Evolutionary conservation across 1,140 invertebrate genomes (phyloP).

Genomic region (Lycorma delicatula): DNA sequence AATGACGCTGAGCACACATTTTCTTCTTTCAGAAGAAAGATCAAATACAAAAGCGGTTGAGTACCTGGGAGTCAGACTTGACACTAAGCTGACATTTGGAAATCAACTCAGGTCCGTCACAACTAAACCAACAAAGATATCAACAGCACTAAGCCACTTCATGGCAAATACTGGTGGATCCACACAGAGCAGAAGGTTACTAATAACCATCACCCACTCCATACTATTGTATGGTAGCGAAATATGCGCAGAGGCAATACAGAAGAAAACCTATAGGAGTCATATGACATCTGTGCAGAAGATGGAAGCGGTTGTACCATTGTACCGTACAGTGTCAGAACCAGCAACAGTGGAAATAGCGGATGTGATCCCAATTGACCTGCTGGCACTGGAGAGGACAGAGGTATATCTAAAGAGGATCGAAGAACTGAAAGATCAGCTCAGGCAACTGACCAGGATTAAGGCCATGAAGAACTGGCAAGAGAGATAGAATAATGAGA

Average conservation of each 20-base stretch:
- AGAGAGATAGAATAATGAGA: too few species aligned
- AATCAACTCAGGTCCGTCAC: not conserved
- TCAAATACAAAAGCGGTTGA: not conserved
- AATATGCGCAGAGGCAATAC: not conserved
- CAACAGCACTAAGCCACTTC: not conserved
- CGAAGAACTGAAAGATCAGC: too few species aligned
- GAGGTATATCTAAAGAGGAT: not conserved
- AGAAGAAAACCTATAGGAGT: not conserved
- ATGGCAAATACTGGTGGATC: not conserved
- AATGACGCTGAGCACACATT: too few species aligned
- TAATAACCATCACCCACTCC: not conserved
- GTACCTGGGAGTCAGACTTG: not conserved
- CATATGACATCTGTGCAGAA: not conserved
- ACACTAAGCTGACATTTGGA: not conserved
- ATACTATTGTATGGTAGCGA: not conserved
- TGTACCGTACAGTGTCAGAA: constrained; percentile 27
- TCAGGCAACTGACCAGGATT: too few species aligned
- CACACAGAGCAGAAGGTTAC: not conserved
- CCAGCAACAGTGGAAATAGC: constrained; percentile 25
- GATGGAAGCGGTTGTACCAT: constrained; percentile 8
- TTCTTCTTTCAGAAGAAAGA: too few species aligned
- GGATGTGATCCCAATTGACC: constrained; percentile 26
- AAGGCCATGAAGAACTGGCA: too few species aligned
- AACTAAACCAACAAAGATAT: not conserved
- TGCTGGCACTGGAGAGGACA: constrained; percentile 23